Evolutionary conservation across 2,113 vertebrate species (phyloP), one percentile per base, ranked within the genome.

Genomic region (Chlamydotis undulata): DNA sequence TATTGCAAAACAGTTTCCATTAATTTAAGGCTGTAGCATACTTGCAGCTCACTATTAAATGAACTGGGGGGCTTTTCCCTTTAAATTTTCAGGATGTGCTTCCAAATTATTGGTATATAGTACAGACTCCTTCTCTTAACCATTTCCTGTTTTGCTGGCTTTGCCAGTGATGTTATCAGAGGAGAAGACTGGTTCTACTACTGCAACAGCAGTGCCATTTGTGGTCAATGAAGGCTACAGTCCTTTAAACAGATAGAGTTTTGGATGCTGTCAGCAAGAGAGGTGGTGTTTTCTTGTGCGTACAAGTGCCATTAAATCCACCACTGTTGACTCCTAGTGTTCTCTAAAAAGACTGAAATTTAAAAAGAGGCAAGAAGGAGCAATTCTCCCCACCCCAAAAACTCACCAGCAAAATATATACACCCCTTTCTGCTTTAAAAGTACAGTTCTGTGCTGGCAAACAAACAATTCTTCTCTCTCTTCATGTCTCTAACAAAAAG

Each of bases 1-100:
- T 94, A 68, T 94, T 97, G 91, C 91, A 94, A 97, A 98, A 96
- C 75, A 97, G 81, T 97, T 98, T 96, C 89, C 81, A 96, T 92
- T 97, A 97, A 97, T 97, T 97, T 98, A 97, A 97, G 94, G 86
- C 74, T 96, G 76, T 83, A 94, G 63, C 43, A 92, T 92, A 97
- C 96, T 73, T 95, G 77, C 53, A 92, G 73, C 79, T 97, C 69
- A 61, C 89, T 61, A 67, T 79, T 97, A 96, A 98, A 98, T 96
- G 96, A 98, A 94, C 89, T 96, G 76, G 65, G 69, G 74, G 93
- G 50, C 33, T 97, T 98, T 97, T 96, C 68, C 76, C 59, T 95
- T 97, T 60, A 55, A 97, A 96, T 97, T 97, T 97, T 79, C 76
- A 94, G 88, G 73, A 96, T 52, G 6, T 95, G 69, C 4, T 96